A percentile compares a stretch with the other conserved stretches of the same genome.
Evolutionary conservation across 2,113 vertebrate genomes (phyloP).

Genomic region (Sterrhoptilus dennistouni): DNA sequence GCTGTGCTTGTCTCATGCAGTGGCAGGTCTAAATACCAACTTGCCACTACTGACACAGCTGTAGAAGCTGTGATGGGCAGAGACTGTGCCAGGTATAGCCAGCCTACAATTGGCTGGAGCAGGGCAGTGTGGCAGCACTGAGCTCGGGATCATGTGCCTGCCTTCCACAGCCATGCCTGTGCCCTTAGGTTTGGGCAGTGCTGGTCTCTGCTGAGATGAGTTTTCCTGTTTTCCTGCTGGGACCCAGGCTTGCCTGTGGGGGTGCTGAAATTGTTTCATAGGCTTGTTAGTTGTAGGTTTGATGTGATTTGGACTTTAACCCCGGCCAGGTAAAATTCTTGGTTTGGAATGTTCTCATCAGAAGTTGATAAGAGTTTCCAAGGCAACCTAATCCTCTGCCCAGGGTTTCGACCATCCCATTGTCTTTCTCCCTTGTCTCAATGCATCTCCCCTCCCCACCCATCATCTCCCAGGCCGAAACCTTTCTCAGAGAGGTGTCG

Average conservation of each 20-base stretch:
- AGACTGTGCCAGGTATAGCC: neutral
- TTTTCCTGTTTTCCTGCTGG: neutral
- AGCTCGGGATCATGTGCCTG: fast-evolving
- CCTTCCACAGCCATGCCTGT: neutral
- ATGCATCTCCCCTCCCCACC: too few species aligned
- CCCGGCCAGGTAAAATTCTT: too few species aligned
- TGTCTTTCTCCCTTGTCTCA: too few species aligned
- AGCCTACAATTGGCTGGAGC: fast-evolving
- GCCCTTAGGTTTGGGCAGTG: neutral
- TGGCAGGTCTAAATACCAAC: neutral
- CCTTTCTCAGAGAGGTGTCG: too few species aligned
- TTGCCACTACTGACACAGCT: neutral
- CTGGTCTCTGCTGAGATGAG: neutral
- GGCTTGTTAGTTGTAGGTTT: too few species aligned
- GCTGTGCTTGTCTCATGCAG: neutral
- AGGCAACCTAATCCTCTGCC: too few species aligned
- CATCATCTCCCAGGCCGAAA: too few species aligned
- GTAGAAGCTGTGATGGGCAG: neutral
- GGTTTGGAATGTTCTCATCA: too few species aligned
- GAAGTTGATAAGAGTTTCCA: too few species aligned
- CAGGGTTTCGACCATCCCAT: too few species aligned
- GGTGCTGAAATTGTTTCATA: too few species aligned
- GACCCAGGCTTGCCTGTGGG: neutral
- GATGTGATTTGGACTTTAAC: too few species aligned
- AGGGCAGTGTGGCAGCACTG: neutral